Conservation (phyloP, 2,797 vertebrate genomes). For the Morus bassanus region DNA sequence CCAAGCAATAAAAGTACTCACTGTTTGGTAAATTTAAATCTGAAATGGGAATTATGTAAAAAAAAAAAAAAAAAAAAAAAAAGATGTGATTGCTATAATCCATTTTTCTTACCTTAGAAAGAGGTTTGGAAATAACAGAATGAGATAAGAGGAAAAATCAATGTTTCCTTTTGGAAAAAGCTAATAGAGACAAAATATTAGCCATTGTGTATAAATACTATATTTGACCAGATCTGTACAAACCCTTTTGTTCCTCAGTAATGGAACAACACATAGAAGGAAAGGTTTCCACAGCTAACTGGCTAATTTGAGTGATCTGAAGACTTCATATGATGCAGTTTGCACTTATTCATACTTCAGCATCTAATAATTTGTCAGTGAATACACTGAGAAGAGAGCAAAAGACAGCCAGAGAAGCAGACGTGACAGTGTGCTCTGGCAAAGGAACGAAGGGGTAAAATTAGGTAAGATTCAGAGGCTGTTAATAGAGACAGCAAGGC, state of each 20-base stretch:
- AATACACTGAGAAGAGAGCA: background rate
- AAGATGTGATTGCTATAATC: background rate
- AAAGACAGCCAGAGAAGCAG: background rate
- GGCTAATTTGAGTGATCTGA: background rate
- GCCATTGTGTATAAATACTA: background rate
- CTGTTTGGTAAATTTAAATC: background rate
- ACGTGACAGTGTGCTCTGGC: background rate
- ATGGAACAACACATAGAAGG: background rate
- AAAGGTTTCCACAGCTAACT: background rate
- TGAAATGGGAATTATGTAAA: background rate
- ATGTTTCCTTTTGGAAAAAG: background rate
- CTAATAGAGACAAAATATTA: background rate
- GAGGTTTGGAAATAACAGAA: background rate
- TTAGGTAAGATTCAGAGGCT: slow-evolving; percentile 22
- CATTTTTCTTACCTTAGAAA: background rate
- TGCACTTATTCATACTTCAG: slow-evolving; percentile 3
- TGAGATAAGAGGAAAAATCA: background rate
- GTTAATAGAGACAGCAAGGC: background rate
- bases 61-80: background rate
- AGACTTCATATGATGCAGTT: background rate
- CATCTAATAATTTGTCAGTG: background rate
- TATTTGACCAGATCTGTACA: background rate
- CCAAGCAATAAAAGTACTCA: background rate
- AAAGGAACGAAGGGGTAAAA: background rate
- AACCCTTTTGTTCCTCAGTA: background rate